phyloP scores from a whole-genome alignment of 2,113 vertebrate genomes.

The Silurus asotus region DNA sequence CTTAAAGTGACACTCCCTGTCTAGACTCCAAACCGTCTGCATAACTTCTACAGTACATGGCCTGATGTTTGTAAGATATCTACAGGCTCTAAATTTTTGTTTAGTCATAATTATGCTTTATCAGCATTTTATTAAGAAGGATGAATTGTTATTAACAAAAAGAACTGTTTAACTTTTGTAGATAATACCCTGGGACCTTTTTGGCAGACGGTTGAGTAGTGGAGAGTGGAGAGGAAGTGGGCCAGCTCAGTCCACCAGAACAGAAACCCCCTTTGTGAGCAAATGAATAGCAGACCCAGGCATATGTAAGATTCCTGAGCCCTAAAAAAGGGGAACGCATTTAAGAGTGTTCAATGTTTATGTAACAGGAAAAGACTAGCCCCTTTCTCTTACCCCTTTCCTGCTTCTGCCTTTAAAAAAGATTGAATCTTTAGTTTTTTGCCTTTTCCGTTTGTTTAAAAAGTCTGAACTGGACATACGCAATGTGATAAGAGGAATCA shows the following conservation, averaged over 20 bases:
- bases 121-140: background rate
- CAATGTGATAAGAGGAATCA: background rate
- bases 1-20: background rate
- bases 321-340: conserved; percentile 21
- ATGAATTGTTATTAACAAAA: background rate
- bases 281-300: conserved; percentile 50
- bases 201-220: background rate
- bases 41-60: background rate
- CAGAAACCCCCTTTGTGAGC: conserved; percentile 49
- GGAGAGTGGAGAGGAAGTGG: conserved; percentile 6
- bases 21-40: background rate
- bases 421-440: background rate
- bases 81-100: background rate
- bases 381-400: conserved; percentile 6
- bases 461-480: background rate
- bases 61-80: background rate
- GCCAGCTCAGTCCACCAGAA: conserved; percentile 37
- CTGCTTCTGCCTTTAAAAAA: background rate
- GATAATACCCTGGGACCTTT: background rate
- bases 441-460: background rate
- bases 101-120: background rate
- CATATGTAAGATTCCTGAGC: conserved; percentile 47
- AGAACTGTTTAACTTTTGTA: no score
- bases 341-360: conserved; percentile 22
- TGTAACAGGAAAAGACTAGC: conserved; percentile 38